These are phyloP conservation scores for Gryon sp. DNA, from an alignment of 1,140 invertebrate genomes.

Conservation along the genomic window DNA sequence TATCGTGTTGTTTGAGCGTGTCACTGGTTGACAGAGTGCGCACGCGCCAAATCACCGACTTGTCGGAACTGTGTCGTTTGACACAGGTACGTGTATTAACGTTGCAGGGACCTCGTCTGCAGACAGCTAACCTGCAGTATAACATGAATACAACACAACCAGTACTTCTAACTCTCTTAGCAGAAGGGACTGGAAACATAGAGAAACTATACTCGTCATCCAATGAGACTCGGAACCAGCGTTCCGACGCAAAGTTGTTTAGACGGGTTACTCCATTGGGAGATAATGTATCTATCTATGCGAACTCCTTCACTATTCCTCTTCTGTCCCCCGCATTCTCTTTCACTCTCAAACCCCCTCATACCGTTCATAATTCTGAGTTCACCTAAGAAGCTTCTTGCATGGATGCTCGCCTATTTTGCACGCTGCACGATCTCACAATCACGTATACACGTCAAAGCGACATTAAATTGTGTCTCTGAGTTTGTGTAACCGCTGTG, in stretches of 20 bases:
- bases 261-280: slow-evolving; percentile 67
- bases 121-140: slow-evolving; percentile 21
- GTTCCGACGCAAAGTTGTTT: slow-evolving; percentile 70
- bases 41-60: slow-evolving; percentile 15
- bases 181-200: slow-evolving; percentile 44
- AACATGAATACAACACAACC: slow-evolving; percentile 48
- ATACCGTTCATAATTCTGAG: slow-evolving; percentile 69
- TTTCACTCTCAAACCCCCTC: no score
- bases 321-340: neutral
- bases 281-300: slow-evolving; percentile 62
- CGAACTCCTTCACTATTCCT: neutral
- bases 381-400: slow-evolving; percentile 59
- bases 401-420: slow-evolving; percentile 51
- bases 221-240: slow-evolving; percentile 67
- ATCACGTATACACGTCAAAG: slow-evolving; percentile 46
- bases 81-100: slow-evolving; percentile 53
- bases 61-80: slow-evolving; percentile 66
- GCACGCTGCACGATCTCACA: slow-evolving; percentile 34
- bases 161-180: slow-evolving; percentile 27
- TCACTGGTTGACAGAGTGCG: slow-evolving; percentile 46
- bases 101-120: no score
- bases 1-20: slow-evolving; percentile 65
- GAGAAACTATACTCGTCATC: slow-evolving; percentile 69
- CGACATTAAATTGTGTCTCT: no score
- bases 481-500: no score